Conservation (phyloP, 1,140 invertebrate species). For the Brachionus asplanchnoidis region DNA sequence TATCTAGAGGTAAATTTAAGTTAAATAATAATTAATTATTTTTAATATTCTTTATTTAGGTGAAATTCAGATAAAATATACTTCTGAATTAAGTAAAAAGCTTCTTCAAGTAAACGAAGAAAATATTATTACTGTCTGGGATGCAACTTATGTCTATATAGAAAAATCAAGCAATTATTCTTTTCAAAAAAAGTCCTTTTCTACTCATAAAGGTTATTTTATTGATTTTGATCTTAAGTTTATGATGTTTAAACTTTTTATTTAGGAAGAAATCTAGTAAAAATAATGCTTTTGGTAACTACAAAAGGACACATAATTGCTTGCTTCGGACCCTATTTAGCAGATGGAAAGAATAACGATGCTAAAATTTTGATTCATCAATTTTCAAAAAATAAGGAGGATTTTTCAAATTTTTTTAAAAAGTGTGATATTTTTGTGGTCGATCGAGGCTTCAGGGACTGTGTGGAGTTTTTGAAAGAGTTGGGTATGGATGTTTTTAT, state of each 20-base stretch:
- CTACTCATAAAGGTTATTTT: background rate
- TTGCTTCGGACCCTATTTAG: background rate
- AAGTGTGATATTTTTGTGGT: background rate
- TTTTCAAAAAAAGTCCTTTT: constrained; percentile 7
- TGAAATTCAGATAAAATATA: background rate
- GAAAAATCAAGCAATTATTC: background rate
- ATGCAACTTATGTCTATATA: background rate
- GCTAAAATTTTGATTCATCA: background rate
- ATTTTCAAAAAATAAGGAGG: background rate
- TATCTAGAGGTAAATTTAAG: background rate
- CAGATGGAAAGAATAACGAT: background rate
- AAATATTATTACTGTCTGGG: background rate
- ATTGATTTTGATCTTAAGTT: background rate
- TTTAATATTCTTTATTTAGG: background rate
- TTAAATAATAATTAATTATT: no score
- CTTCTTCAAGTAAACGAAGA: background rate
- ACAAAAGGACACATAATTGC: background rate
- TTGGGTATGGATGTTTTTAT: no score
- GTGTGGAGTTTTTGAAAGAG: background rate
- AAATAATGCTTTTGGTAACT: background rate
- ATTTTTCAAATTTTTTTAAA: background rate
- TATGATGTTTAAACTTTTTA: background rate
- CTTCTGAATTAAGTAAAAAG: background rate
- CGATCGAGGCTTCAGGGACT: background rate
- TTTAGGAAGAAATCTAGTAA: background rate